Percentiles rank a stretch among this genome's conserved stretches.
phyloP scores from a whole-genome alignment of 2,888 invertebrate genomes.

The Cosmorhoe ocellata region DNA sequence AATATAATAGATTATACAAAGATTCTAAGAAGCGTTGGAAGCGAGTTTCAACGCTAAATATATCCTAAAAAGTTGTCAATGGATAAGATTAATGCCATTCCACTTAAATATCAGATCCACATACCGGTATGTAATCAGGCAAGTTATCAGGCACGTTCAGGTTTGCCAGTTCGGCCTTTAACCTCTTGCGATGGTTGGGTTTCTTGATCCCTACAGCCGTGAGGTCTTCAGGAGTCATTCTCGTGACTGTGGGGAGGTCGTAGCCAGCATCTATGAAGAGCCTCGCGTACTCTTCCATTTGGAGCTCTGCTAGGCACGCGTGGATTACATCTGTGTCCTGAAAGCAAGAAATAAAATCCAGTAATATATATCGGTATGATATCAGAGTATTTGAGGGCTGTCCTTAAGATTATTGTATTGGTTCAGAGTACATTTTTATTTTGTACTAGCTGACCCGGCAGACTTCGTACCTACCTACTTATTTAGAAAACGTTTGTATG shows the following conservation, averaged over 20 bases:
- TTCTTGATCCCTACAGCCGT: slow-evolving; percentile 96
- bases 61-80: too few relatives aligned
- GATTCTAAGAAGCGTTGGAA: too few relatives aligned
- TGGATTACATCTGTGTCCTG: slow-evolving; percentile 96
- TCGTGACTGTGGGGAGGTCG: slow-evolving; percentile 98
- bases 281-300: slow-evolving; percentile 96
- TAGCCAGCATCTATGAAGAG: slow-evolving; percentile 97
- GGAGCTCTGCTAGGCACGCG: slow-evolving; percentile 96
- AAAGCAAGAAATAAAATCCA: slow-evolving; percentile 34
- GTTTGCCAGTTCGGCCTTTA: slow-evolving; percentile 98
- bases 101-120: slow-evolving; percentile 37
- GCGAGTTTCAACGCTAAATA: too few relatives aligned
- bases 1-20: too few relatives aligned
- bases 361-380: too few relatives aligned
- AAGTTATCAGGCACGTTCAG: slow-evolving; percentile 96
- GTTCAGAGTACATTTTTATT: too few relatives aligned
- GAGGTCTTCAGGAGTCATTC: slow-evolving; percentile 98
- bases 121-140: slow-evolving; percentile 96
- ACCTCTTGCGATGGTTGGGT: slow-evolving; percentile 96
- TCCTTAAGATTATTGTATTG: too few relatives aligned
- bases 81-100: too few relatives aligned
- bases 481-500: too few relatives aligned
- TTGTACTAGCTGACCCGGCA: too few relatives aligned
- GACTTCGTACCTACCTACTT: too few relatives aligned
- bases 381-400: too few relatives aligned